A percentile compares a stretch with the other conserved stretches of the same genome.
These are phyloP conservation scores for Apis laboriosa DNA, from an alignment of 1,140 invertebrate species.

Conservation along the genomic window DNA sequence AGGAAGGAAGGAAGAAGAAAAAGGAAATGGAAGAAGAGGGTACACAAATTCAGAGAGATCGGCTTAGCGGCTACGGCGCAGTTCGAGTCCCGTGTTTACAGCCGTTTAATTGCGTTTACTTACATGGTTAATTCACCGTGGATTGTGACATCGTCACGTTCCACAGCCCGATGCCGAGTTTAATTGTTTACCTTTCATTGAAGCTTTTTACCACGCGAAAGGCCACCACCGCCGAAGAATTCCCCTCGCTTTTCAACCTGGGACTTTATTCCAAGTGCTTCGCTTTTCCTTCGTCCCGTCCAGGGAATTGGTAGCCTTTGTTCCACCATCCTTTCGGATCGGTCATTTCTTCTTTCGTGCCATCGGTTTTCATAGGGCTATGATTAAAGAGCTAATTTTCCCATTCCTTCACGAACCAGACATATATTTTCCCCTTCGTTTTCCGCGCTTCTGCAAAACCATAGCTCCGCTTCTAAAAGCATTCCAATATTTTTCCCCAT, in stretches of 20 bases:
- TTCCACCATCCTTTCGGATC: neutral
- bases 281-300: neutral
- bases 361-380: neutral
- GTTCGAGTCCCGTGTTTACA: conserved; percentile 18
- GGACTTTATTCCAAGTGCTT: neutral
- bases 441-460: no score
- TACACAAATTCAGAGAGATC: conserved; percentile 4
- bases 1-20: neutral
- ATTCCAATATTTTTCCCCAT: neutral
- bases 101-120: conserved; percentile 48
- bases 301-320: neutral
- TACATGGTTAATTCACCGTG: conserved; percentile 37
- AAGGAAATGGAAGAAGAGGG: neutral
- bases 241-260: neutral
- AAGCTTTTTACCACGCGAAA: neutral
- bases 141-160: conserved; percentile 7
- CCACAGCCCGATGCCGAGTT: neutral
- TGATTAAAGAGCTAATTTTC: neutral
- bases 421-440: neutral
- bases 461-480: no score
- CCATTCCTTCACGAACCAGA: neutral
- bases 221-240: neutral
- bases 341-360: neutral
- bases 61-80: no score
- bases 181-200: conserved; percentile 28